Percentiles rank a stretch among this genome's conserved stretches.
These are phyloP conservation scores for Leucania comma DNA, from an alignment of 2,888 invertebrate genomes.

Conservation along the genomic window DNA sequence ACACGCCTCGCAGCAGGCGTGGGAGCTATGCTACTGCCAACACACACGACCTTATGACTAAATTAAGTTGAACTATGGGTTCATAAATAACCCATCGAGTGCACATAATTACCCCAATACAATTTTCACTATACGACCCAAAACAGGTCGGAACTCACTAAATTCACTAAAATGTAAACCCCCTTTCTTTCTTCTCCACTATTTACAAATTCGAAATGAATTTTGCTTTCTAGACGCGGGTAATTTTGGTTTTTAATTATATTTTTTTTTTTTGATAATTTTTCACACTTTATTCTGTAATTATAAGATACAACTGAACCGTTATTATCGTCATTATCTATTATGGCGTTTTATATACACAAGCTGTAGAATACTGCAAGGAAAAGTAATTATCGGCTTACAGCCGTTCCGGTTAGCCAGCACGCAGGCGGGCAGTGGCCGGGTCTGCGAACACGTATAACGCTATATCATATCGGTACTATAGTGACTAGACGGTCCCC, in stretches of 20 bases:
- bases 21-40: slow-evolving; percentile 27
- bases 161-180: slow-evolving; percentile 80
- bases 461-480: slow-evolving; percentile 74
- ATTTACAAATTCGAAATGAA: slow-evolving; percentile 79
- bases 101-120: slow-evolving; percentile 76
- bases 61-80: slow-evolving; percentile 78
- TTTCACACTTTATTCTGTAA: slow-evolving; percentile 49
- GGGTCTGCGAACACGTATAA: slow-evolving; percentile 61
- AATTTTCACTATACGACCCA: slow-evolving; percentile 80
- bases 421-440: slow-evolving; percentile 48
- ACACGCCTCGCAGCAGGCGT: slow-evolving; percentile 46
- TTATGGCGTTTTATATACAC: slow-evolving; percentile 77
- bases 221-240: slow-evolving; percentile 52
- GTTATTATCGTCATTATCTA: slow-evolving; percentile 52
- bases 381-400: slow-evolving; percentile 71
- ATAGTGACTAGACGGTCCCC: slow-evolving; percentile 88
- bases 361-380: slow-evolving; percentile 81
- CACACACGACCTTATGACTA: slow-evolving; percentile 80
- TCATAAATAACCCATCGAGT: slow-evolving; percentile 70
- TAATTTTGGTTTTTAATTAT: slow-evolving; percentile 38
- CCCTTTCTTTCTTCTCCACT: slow-evolving; percentile 64
- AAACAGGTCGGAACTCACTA: slow-evolving; percentile 72
- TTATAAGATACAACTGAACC: slow-evolving; percentile 54
- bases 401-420: slow-evolving; percentile 67
- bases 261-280: slow-evolving; percentile 41